Percentiles rank a stretch among this genome's conserved stretches.
Evolutionary conservation across 1,140 invertebrate species (phyloP).

Genomic region (Lasioglossum albipes): DNA sequence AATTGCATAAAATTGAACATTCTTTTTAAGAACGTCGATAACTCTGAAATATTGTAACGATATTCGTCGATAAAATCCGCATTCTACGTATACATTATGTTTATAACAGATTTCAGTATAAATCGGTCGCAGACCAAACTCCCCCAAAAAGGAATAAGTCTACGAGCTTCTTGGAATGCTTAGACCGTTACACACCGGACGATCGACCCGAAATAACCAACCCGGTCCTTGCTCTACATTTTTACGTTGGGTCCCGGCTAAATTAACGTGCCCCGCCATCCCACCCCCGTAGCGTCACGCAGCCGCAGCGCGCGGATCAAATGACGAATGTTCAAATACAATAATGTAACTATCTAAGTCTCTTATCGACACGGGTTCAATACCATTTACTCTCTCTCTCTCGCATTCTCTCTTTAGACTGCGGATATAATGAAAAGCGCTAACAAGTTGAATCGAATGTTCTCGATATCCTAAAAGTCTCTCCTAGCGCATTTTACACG

Average conservation of each 20-base stretch:
- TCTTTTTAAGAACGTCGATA: too few relatives aligned
- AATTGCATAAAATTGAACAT: too few relatives aligned
- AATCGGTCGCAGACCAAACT: conserved; percentile 46
- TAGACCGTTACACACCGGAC: conserved; percentile 58
- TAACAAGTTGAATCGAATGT: too few relatives aligned
- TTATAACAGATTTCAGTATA: too few relatives aligned
- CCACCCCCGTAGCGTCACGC: neutral
- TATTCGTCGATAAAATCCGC: too few relatives aligned
- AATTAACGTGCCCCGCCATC: conserved; percentile 21
- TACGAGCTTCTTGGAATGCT: conserved; percentile 55
- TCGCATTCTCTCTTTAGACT: neutral
- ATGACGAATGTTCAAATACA: conserved; percentile 18
- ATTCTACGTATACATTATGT: too few relatives aligned
- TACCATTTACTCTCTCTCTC: neutral
- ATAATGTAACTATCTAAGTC: neutral
- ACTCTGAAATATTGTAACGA: too few relatives aligned
- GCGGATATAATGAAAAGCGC: too few relatives aligned
- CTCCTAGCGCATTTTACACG: too few relatives aligned
- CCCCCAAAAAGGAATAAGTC: conserved; percentile 59
- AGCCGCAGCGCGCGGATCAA: neutral
- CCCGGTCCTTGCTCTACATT: conserved; percentile 61
- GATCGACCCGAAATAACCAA: conserved; percentile 53
- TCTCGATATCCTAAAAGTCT: too few relatives aligned
- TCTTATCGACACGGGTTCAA: neutral
- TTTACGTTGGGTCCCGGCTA: conserved; percentile 39